Base-by-base conservation (phyloP, 2,888 invertebrate species). In the Xestia ashworthii region DNA sequence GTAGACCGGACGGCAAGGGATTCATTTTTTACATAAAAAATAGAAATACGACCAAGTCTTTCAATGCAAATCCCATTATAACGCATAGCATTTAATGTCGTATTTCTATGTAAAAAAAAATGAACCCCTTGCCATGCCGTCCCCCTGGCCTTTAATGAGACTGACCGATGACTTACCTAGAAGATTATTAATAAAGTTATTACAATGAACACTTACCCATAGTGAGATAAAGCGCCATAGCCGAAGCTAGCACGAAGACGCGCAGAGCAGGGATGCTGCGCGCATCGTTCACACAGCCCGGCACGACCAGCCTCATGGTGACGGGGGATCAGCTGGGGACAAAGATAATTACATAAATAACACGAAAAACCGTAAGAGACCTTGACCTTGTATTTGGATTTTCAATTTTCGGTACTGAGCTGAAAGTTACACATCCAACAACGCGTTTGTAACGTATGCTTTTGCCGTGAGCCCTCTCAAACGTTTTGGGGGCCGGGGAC, bases 281-380 rank as follows among this genome's bases (percentile, higher is more conserved):
- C 58, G 92, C 90, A 84, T 95, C 94, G 67, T 85, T 89, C 68
- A 94, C 89, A 73, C 92, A 95, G 0, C 95, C 95, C 0, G 95
- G 95, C 82, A 94, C 89, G 78, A 94, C 93, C 60, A 95, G 88
- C 84, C 94, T 88, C 96, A 95, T 96, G 14, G 16, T 90, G 73
- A 60, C 32, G 19, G 14, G 0, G 2, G 32, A 44, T 38, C 50
- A 79, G 72, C 89, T 88, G 84, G 14, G 32, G 58, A 85, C 83
- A 86, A 88, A 14, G n/a, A 25, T 22, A 64, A 50, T 6, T 1
- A 25, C 58, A 58, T 44, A 44, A 44, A 44, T 44, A 44, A 25
- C 25, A 58, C 58, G 14, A 25, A 25, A 58, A 58, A 25, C 2
- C 11, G 25, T 25, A 12, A 55, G n/a, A 1, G 14, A 58, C 25